Evolutionary conservation across 2,113 vertebrate species (phyloP).

Genomic region (Prinia subflava): DNA sequence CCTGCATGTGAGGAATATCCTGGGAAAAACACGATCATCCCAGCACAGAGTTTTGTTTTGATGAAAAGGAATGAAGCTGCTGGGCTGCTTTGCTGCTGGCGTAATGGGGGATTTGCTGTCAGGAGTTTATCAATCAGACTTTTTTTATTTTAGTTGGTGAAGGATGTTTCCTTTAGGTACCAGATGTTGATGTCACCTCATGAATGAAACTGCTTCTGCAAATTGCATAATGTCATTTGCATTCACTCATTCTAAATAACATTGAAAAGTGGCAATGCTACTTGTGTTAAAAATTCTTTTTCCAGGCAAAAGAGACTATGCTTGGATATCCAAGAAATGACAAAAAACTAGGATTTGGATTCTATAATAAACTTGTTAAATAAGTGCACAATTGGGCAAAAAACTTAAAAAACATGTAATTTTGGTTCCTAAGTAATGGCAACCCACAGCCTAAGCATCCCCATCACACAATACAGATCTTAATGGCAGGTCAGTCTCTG

Average conservation of each 20-base stretch:
- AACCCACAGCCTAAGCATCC: not conserved
- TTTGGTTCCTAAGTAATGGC: not conserved
- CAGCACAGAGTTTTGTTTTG: not conserved
- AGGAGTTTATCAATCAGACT: not conserved
- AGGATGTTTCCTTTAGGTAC: slow-evolving; percentile 7
- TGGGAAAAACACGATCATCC: not conserved
- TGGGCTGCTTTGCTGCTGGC: not conserved
- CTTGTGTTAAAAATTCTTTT: not conserved
- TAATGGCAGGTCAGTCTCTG: not conserved
- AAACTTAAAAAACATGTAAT: not conserved
- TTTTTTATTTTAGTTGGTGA: not conserved
- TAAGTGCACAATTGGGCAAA: not conserved
- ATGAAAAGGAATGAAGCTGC: not conserved
- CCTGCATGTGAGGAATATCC: not conserved
- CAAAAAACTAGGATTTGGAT: not conserved
- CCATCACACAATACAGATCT: not conserved
- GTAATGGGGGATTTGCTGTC: not conserved
- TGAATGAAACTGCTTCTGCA: not conserved
- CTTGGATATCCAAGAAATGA: not conserved
- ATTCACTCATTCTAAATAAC: not conserved
- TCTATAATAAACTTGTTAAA: not conserved
- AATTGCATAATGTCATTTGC: not conserved
- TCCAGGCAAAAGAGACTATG: not conserved
- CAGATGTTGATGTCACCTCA: not conserved
- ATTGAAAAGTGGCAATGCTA: not conserved